Evolutionary conservation across 2,888 invertebrate species (phyloP), one percentile per base, ranked within the genome.

Genomic region (Iselma pallidipennis): DNA sequence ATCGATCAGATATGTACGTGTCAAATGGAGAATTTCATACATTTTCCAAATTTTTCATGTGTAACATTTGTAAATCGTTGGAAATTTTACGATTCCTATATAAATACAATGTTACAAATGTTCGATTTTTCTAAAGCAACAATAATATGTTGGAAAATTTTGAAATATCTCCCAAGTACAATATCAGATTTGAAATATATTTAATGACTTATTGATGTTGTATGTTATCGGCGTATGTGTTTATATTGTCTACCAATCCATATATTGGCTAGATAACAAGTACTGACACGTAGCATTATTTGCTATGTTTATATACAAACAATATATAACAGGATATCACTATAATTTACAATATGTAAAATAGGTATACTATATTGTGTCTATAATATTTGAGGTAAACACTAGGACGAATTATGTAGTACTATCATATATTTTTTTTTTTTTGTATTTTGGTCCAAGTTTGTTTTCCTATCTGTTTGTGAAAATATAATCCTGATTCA

Each of bases 251-350:
- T 54, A 57, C 62, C 55, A 59, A 53, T 63, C 67, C 2, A 16
- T n/a, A n/a, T 16, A 19, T 16, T 16, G 16, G 16, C n/a, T 16
- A 37, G 37, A 60, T 65, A 70, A 71, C 72, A 61, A 71, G 63
- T 66, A 74, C 68, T 69, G 74, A 73, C 74, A 72, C 67, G 61
- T 53, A 57, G 65, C 69, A 73, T 70, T 74, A 74, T 73, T 74
- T 71, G 62, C 66, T 52, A 65, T 65, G 67, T 67, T 68, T 66
- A 69, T 72, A 68, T 71, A 64, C 62, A 45, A 2, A 21, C 37
- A 37, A 37, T 37, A 37, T 37, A 37, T 16, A 37, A 37, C 16
- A 4, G 16, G 6, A 66, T 65, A 61, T 63, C 65, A 67, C 66
- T 63, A 66, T 73, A 71, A 73, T 73, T 71, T 72, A 73, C 70